phyloP scores from a whole-genome alignment of 92 coral and sea anemone species.

The Phymanthus crucifer region DNA sequence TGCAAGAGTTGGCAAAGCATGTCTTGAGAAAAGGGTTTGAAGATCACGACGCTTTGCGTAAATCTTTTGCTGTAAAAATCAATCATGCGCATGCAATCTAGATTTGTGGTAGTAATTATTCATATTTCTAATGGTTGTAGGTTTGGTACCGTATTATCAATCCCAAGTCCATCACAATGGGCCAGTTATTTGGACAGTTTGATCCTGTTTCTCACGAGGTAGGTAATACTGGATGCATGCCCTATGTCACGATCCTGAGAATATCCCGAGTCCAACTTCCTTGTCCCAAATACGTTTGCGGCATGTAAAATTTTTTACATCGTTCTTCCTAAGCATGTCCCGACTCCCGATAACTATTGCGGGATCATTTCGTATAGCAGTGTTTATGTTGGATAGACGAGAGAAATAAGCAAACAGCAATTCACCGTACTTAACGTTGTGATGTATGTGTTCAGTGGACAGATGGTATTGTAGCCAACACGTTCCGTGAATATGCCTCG shows the following conservation, averaged over 20 bases:
- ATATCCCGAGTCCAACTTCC: neutral
- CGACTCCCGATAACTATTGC: too few species aligned
- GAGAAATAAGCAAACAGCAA: too few species aligned
- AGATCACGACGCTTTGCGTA: too few species aligned
- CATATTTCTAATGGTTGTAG: conserved; percentile 20
- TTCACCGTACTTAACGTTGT: neutral
- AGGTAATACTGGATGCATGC: neutral
- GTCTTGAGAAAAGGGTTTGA: too few species aligned
- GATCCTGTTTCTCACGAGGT: conserved; percentile 99
- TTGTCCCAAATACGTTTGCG: too few species aligned
- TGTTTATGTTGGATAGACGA: too few species aligned
- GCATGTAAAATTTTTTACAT: too few species aligned
- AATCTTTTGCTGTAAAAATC: too few species aligned
- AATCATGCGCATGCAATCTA: too few species aligned
- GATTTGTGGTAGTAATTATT: neutral
- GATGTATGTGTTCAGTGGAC: conserved; percentile 76
- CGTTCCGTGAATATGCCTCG: conserved; percentile 98
- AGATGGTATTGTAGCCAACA: conserved; percentile 98
- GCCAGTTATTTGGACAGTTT: conserved; percentile 98
- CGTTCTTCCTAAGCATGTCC: neutral
- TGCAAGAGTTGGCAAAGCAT: too few species aligned
- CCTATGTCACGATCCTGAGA: too few species aligned
- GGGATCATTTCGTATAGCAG: too few species aligned
- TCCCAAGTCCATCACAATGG: conserved; percentile 98
- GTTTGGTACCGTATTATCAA: conserved; percentile 95